A percentile compares a stretch with the other conserved stretches of the same genome.
Conservation (phyloP, 2,797 vertebrate species). For the Cyclopterus lumpus region DNA sequence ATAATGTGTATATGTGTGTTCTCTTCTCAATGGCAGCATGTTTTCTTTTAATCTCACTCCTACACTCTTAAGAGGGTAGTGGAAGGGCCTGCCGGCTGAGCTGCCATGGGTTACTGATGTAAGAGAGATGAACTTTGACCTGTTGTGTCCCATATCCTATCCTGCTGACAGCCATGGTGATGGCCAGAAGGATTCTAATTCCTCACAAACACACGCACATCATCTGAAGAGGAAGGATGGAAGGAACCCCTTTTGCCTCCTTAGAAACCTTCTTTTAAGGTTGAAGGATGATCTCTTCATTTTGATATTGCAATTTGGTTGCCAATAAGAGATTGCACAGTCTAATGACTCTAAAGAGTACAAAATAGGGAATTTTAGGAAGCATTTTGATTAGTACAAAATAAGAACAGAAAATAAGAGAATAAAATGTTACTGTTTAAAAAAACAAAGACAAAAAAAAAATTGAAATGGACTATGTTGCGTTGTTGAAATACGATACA, state of each 20-base stretch:
- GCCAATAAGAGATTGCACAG: slow-evolving; percentile 99
- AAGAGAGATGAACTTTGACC: slow-evolving; percentile 79
- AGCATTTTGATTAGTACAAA: slow-evolving; percentile 80
- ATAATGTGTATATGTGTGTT: slow-evolving; percentile 39
- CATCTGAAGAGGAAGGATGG: slow-evolving; percentile 91
- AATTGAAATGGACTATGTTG: slow-evolving; percentile 83
- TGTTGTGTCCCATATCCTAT: slow-evolving; percentile 78
- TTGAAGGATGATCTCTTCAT: slow-evolving; percentile 85
- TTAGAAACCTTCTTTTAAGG: slow-evolving; percentile 72
- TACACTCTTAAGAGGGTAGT: slow-evolving; percentile 79
- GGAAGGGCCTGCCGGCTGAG: slow-evolving; percentile 75
- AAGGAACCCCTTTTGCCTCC: slow-evolving; percentile 82
- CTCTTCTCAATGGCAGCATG: slow-evolving; percentile 78
- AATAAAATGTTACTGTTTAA: slow-evolving; percentile 91
- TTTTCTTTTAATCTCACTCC: slow-evolving; percentile 78
- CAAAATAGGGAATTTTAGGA: slow-evolving; percentile 84
- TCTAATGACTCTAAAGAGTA: slow-evolving; percentile 98
- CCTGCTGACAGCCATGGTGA: slow-evolving; percentile 94
- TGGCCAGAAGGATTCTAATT: slow-evolving; percentile 93
- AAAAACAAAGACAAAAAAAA: slow-evolving; percentile 74
- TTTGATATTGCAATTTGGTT: slow-evolving; percentile 95
- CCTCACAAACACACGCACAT: slow-evolving; percentile 86
- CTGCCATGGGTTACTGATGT: slow-evolving; percentile 81
- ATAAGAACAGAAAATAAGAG: slow-evolving; percentile 71
- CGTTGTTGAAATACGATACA: slow-evolving; percentile 87